Conservation (phyloP, 2,888 invertebrate species). For the Macrosiphum euphorbiae region DNA sequence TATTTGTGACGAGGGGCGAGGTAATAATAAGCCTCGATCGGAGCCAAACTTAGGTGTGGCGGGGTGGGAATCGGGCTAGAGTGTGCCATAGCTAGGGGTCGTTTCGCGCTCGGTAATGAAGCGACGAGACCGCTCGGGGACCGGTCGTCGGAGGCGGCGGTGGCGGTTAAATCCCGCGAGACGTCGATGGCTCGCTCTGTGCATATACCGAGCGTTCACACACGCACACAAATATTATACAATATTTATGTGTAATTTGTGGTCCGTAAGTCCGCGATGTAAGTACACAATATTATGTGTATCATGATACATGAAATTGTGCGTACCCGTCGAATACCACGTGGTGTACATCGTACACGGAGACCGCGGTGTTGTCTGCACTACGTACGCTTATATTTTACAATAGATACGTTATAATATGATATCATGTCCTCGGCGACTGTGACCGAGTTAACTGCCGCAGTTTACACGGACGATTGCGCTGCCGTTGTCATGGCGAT, state of each 20-base stretch:
- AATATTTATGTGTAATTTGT: slow-evolving; percentile 9
- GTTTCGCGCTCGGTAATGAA: slow-evolving; percentile 39
- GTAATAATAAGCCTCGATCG: slow-evolving; percentile 40
- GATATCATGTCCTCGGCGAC: background rate
- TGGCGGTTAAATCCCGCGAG: slow-evolving; percentile 35
- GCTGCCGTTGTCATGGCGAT: background rate
- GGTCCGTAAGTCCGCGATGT: background rate
- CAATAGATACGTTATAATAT: background rate
- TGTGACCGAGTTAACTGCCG: background rate
- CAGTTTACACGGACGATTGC: background rate
- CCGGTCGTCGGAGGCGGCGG: slow-evolving; percentile 8
- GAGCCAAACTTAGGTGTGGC: background rate
- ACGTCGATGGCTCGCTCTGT: background rate
- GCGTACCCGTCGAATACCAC: background rate
- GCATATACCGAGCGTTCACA: background rate
- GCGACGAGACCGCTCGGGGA: slow-evolving; percentile 31
- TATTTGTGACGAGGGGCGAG: background rate
- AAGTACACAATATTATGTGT: background rate
- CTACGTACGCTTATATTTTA: background rate
- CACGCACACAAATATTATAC: background rate
- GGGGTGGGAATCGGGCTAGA: background rate
- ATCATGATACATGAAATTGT: background rate
- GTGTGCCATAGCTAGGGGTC: background rate
- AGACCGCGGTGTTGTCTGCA: background rate
- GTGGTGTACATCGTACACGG: background rate